phyloP scores from a whole-genome alignment of 2,888 invertebrate genomes.

The Plagodis dolabraria region DNA sequence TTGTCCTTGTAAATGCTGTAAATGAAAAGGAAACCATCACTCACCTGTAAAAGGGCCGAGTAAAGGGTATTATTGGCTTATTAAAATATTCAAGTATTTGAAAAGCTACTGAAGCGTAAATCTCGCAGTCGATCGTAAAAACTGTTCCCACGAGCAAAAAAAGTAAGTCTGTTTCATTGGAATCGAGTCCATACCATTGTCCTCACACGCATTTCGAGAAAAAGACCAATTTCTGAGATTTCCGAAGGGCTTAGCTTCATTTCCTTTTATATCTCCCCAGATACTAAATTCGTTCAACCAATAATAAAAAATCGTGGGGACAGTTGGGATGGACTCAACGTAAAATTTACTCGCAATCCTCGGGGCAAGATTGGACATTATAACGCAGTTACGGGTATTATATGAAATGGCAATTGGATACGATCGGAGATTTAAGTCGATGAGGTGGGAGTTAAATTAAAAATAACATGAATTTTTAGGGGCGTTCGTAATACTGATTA shows the following conservation, averaged over 20 bases:
- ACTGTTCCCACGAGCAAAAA: conserved; percentile 70
- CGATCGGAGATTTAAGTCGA: conserved; percentile 40
- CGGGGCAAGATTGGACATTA: conserved; percentile 65
- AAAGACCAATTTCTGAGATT: conserved; percentile 83
- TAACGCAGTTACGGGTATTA: conserved; percentile 58
- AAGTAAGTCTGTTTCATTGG: conserved; percentile 76
- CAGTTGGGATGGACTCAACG: conserved; percentile 74
- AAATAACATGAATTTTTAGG: neutral
- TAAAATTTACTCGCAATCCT: conserved; percentile 73
- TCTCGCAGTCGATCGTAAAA: conserved; percentile 77
- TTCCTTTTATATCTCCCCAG: conserved; percentile 84
- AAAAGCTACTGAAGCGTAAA: conserved; percentile 70
- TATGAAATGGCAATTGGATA: conserved; percentile 39
- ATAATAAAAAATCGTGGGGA: conserved; percentile 81
- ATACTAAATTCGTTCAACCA: conserved; percentile 83
- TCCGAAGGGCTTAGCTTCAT: conserved; percentile 84
- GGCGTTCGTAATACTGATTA: neutral
- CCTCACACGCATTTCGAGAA: conserved; percentile 77
- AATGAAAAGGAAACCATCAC: conserved; percentile 56
- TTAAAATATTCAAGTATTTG: conserved; percentile 72
- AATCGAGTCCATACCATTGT: conserved; percentile 70
- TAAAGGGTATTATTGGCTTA: conserved; percentile 59
- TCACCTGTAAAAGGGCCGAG: conserved; percentile 38
- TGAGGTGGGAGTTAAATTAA: conserved; percentile 2
- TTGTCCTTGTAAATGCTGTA: conserved; percentile 50